Base-by-base conservation (phyloP, 2,113 vertebrate genomes). In the Clarias batrachus region DNA sequence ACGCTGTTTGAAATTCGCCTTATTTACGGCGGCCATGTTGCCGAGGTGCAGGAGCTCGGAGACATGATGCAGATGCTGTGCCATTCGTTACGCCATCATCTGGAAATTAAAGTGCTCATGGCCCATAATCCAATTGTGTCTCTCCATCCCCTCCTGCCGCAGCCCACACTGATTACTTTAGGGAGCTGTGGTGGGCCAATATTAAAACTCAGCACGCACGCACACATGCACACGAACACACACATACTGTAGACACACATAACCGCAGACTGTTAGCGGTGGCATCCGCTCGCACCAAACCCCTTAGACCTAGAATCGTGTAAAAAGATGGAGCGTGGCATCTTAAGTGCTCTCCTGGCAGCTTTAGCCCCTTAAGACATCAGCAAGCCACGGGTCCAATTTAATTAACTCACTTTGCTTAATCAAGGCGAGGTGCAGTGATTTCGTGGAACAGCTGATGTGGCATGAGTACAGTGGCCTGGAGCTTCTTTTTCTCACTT, bases 81-180 rank as follows among this genome's bases (percentile, higher is more conserved):
- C 92, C 87, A 86, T 92, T 91, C 78, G 84, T 91, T 92, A 93
- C 86, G 87, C 91, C 90, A 86, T 92, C 82, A 66, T 90, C 92
- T 91, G 92, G 92, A 95, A 96, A 94, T 94, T 90, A 94, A 96
- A 95, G 94, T 94, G 94, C 93, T 94, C 86, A 91, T 94, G 93
- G 94, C 90, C 90, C 87, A 88, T 95, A 95, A 96, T 96, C 93
- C 93, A 95, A 94, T 96, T 94, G 92, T 71, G 90, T 77, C 87
- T 83, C 90, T 89, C 91, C 62, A n/a, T 88, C 88, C 85, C 84
- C 84, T 57, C 68, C 41, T 65, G 66, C 59, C 37, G 27, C 85
- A 76, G 30, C 65, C 54, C 89, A 73, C 66, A 13, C 88, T 92
- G 93, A 94, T 94, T 94, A 92, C 94, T 95, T 93, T 91, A 89